A percentile compares a stretch with the other conserved stretches of the same genome.
phyloP scores from a whole-genome alignment of 2,888 invertebrate genomes.

The Belgica antarctica region DNA sequence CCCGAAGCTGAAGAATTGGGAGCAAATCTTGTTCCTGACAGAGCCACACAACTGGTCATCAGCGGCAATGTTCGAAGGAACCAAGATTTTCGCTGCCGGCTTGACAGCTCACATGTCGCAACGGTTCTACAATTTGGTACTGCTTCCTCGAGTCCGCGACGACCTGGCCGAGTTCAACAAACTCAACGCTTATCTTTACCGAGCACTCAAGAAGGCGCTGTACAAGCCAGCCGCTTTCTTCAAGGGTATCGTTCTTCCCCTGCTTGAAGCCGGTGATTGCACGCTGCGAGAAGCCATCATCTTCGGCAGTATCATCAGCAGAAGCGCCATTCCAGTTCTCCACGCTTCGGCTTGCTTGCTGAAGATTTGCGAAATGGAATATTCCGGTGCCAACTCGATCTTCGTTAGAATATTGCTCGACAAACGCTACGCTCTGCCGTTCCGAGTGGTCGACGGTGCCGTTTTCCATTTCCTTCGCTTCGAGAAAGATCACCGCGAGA shows the following conservation, averaged over 20 bases:
- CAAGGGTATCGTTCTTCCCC: slow-evolving; percentile 79
- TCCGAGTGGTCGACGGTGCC: slow-evolving; percentile 88
- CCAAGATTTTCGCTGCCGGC: slow-evolving; percentile 93
- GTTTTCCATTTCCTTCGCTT: slow-evolving; percentile 95
- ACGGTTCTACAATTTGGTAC: slow-evolving; percentile 87
- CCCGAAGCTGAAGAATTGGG: slow-evolving; percentile 90
- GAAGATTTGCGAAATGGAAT: slow-evolving; percentile 96
- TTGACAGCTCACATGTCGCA: slow-evolving; percentile 96
- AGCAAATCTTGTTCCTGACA: slow-evolving; percentile 80
- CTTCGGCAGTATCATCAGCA: slow-evolving; percentile 84
- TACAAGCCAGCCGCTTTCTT: slow-evolving; percentile 98
- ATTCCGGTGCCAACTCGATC: slow-evolving; percentile 92
- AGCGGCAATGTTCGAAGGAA: slow-evolving; percentile 88
- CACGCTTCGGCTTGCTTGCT: slow-evolving; percentile 94
- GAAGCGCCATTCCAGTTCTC: slow-evolving; percentile 88
- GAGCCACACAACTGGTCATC: slow-evolving; percentile 84
- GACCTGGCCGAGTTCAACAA: slow-evolving; percentile 94
- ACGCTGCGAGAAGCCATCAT: slow-evolving; percentile 94
- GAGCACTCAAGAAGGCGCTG: slow-evolving; percentile 85
- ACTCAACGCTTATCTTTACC: slow-evolving; percentile 94
- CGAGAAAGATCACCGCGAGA: slow-evolving; percentile 72
- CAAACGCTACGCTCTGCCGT: slow-evolving; percentile 97
- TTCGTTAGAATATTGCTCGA: slow-evolving; percentile 91
- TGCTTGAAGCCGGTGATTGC: slow-evolving; percentile 82
- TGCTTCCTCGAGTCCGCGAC: slow-evolving; percentile 89